These are phyloP conservation scores for Dione vanillae DNA, from an alignment of 2,888 invertebrate species.

Conservation along the genomic window DNA sequence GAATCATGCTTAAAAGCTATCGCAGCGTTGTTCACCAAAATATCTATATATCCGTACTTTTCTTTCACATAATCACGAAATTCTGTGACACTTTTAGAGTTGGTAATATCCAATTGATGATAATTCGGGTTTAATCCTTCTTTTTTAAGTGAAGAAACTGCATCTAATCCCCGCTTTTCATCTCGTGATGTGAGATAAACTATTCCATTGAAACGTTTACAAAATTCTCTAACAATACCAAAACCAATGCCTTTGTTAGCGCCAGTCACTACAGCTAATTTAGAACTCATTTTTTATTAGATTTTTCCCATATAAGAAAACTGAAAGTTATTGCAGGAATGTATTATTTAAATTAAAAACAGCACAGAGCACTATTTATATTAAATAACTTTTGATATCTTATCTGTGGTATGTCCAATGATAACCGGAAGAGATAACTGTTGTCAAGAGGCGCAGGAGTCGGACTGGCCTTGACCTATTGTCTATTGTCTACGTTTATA, in stretches of 20 bases:
- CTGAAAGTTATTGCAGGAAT: neutral
- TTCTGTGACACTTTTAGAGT: constrained; percentile 82
- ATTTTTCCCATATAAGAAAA: neutral
- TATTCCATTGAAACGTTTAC: constrained; percentile 86
- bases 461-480: neutral
- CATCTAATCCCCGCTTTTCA: constrained; percentile 81
- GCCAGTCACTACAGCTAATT: constrained; percentile 86
- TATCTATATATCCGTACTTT: constrained; percentile 87
- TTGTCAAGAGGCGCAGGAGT: neutral
- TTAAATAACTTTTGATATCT: neutral
- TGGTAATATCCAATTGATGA: constrained; percentile 88
- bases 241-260: constrained; percentile 89
- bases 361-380: neutral
- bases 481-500: no score
- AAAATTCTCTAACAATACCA: constrained; percentile 87
- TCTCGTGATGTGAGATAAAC: constrained; percentile 91
- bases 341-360: neutral
- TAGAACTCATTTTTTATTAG: constrained; percentile 55
- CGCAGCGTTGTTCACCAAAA: constrained; percentile 91
- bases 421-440: constrained; percentile 1
- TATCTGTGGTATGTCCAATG: constrained; percentile 6
- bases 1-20: constrained; percentile 86
- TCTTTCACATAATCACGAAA: constrained; percentile 83
- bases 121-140: constrained; percentile 83
- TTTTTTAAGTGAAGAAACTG: constrained; percentile 83